Base-by-base conservation (phyloP, 2,113 vertebrate species). In the Brachypteracias leptosomus region DNA sequence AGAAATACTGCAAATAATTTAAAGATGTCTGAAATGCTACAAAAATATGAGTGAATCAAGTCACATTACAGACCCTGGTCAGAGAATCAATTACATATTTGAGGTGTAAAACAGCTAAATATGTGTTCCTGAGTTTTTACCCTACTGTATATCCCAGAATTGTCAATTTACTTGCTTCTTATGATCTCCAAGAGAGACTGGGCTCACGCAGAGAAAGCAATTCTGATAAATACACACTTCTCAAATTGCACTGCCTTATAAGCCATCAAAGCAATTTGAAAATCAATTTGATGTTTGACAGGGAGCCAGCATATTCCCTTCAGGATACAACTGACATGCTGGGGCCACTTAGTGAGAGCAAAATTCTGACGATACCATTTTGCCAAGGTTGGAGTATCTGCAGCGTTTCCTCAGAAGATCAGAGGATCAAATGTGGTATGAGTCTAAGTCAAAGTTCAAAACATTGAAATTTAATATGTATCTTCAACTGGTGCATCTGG, bases 221-320 rank as follows among this genome's bases (percentile, higher is more conserved):
- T 88, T 93, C 79, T 63, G 94, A 96, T 95, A 98, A 97, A 98
- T 78, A 95, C 72, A 80, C 85, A 81, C 82, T 89, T 96, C 79
- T 80, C 88, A 83, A 92, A 84, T 76, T 68, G 68, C 67, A 87
- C 24, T 92, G 93, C 88, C 89, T 97, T 93, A 96, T 68, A 97
- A 96, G 36, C 94, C 85, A 96, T 96, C 94, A 96, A 95, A 96
- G 95, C 94, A 98, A 98, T 98, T 98, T 97, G 94, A 97, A 98
- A 98, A 98, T 98, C 97, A 98, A 97, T 98, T 97, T 97, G 80
- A 96, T 97, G 54, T 97, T 97, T 98, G 97, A 97, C 95, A 96
- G 93, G 70, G 89, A 97, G 85, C 90, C 95, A 96, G 72, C 46
- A 47, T 76, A 38, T 68, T 89, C 95, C 96, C 95, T 95, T 88